A percentile compares a stretch with the other conserved stretches of the same genome.
Conservation (phyloP, 1,140 invertebrate species). For the Ylistrum balloti region DNA sequence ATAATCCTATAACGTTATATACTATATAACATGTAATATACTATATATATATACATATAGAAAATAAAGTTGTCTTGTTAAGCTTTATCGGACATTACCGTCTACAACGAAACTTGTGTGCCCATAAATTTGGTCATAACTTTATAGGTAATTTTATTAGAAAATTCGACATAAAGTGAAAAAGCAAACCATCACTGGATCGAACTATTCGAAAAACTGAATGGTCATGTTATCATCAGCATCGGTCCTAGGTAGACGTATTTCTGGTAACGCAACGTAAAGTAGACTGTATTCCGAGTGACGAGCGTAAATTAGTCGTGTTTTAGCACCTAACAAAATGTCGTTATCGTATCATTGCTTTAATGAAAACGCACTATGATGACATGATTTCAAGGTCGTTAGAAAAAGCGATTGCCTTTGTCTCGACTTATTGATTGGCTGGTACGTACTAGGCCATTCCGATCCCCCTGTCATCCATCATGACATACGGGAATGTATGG, state of each 20-base stretch:
- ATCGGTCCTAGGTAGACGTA: neutral
- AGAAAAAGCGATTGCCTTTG: constrained; percentile 38
- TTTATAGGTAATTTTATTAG: too few species aligned
- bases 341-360: constrained; percentile 17
- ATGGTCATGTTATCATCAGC: neutral
- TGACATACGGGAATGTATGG: constrained; percentile 16
- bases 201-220: too few species aligned
- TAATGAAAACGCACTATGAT: constrained; percentile 18
- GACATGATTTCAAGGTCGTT: constrained; percentile 27
- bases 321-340: neutral
- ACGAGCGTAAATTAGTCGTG: constrained; percentile 21
- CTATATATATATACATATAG: too few species aligned
- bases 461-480: neutral
- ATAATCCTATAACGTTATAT: too few species aligned
- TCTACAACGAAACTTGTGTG: too few species aligned
- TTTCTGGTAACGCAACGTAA: neutral
- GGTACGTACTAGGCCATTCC: constrained; percentile 23
- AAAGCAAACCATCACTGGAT: too few species aligned
- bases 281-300: neutral
- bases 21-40: too few species aligned
- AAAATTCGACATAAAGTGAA: too few species aligned
- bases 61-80: too few species aligned
- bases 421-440: neutral
- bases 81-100: too few species aligned
- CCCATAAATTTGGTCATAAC: too few species aligned